Evolutionary conservation across 1,140 invertebrate species (phyloP), one percentile per base, ranked within the genome.

Genomic region (Lepidostoma basale): DNA sequence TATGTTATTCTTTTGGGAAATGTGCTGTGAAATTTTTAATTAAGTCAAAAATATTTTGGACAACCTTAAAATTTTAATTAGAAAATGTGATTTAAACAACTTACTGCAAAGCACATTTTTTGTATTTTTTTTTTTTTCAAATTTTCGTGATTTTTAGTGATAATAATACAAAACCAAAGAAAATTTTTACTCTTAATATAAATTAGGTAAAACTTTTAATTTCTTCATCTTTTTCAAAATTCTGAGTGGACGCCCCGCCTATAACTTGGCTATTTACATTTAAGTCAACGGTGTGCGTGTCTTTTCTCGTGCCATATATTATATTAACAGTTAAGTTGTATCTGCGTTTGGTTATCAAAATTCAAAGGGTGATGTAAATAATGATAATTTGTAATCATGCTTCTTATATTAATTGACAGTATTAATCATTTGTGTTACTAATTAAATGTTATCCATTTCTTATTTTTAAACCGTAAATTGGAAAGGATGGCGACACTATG

Each of bases 91-190:
- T 56, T 54, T 52, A 39, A 56, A 56, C 14, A 20, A 8, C 20
- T 66, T 25, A 22, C 36, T 23, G 49, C 26, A n/a, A 26, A 22
- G 30, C 18, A 54, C 12, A 28, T 26, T 49, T 30, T 64, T 49
- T 42, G 30, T 56, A 28, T 33, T 36, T 59, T 65, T 65, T 60
- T 62, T 33, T 36, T 59, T 65, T 65, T 60, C 68, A 33, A 20
- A 47, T 58, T 65, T 59, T 52, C 68, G 64, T 71, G 69, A 71
- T 71, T 71, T 66, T 70, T 71, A 71, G 69, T 71, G 69, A 71
- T 71, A 71, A 67, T 63, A 63, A 36, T 64, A 62, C 59, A 71
- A 67, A 71, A 49, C 69, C 69, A 71, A 71, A 71, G 69, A 71
- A 71, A 71, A 39, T 67, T 67, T 56, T 70, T 62, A 62, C 36